Evolutionary conservation across 92 coral and sea anemone genomes (phyloP).

Genomic region (Paragorgia papillata): DNA sequence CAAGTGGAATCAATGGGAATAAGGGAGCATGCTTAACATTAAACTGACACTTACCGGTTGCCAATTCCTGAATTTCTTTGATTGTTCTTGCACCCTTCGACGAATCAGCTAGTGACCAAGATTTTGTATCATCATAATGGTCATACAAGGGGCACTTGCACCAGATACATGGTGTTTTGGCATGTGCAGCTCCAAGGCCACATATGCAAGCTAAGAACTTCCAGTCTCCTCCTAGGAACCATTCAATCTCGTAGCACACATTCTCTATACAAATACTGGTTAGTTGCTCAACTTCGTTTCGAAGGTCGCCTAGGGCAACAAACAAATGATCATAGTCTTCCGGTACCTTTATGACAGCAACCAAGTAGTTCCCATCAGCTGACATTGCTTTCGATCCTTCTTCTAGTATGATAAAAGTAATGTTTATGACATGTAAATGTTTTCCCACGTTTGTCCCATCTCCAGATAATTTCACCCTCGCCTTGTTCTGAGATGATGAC

Average conservation of each 20-base stretch:
- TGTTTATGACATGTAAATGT: conserved; percentile 37
- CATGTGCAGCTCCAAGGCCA: conserved; percentile 54
- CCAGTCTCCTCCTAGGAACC: conserved; percentile 54
- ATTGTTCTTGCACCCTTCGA: conserved; percentile 46
- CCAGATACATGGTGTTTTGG: conserved; percentile 49
- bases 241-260: conserved; percentile 13
- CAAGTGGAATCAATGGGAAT: conserved; percentile 34
- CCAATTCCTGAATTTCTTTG: not conserved
- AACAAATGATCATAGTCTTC: conserved; percentile 32
- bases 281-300: conserved; percentile 21
- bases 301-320: conserved; percentile 30
- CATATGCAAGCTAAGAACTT: conserved; percentile 42
- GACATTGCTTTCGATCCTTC: conserved; percentile 43
- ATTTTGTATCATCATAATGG: conserved; percentile 33
- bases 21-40: conserved; percentile 28
- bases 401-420: conserved; percentile 46
- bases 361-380: conserved; percentile 39
- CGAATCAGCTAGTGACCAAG: conserved; percentile 40
- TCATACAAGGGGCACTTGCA: conserved; percentile 48
- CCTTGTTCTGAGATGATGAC: not conserved
- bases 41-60: conserved; percentile 15
- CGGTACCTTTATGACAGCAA: conserved; percentile 48
- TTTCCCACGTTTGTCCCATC: conserved; percentile 57
- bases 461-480: conserved; percentile 52
- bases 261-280: conserved; percentile 4